These are phyloP conservation scores for Sinocyclocheilus anshuiensis DNA, from an alignment of 2,113 vertebrate genomes.

Conservation along the genomic window DNA sequence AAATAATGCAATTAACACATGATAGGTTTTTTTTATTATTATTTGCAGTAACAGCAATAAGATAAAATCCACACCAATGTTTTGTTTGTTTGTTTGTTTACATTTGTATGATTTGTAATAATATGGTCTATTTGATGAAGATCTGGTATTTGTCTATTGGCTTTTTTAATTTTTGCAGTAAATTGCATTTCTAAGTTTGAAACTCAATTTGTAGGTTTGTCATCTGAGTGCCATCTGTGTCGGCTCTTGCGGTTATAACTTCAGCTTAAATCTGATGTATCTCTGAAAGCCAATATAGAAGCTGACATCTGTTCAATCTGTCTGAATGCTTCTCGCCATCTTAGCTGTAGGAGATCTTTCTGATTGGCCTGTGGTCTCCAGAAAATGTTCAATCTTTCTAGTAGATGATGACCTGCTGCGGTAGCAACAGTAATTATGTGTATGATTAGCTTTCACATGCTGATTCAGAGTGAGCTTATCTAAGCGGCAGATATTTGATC, in stretches of 20 bases:
- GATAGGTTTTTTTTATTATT: neutral
- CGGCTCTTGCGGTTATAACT: slow-evolving; percentile 15
- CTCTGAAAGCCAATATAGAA: neutral
- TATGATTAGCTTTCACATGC: neutral
- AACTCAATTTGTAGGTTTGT: neutral
- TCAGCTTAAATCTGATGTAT: slow-evolving; percentile 14
- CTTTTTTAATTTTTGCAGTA: slow-evolving; percentile 17
- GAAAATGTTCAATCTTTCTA: neutral
- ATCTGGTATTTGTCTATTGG: neutral
- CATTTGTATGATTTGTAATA: neutral
- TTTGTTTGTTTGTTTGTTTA: neutral
- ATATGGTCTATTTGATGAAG: neutral
- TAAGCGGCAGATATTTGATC: neutral
- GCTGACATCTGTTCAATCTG: slow-evolving; percentile 25
- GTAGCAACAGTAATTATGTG: slow-evolving; percentile 1
- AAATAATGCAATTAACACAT: neutral
- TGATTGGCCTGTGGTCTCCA: slow-evolving; percentile 20
- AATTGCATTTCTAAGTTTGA: slow-evolving; percentile 31
- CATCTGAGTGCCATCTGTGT: slow-evolving; percentile 24
- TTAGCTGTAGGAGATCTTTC: neutral
- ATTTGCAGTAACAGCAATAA: neutral
- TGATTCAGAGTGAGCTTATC: slow-evolving; percentile 16
- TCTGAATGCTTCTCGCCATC: slow-evolving; percentile 13
- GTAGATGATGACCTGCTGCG: neutral
- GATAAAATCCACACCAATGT: neutral